phyloP scores from a whole-genome alignment of 2,888 invertebrate species.

The Luffia ferchaultella region DNA sequence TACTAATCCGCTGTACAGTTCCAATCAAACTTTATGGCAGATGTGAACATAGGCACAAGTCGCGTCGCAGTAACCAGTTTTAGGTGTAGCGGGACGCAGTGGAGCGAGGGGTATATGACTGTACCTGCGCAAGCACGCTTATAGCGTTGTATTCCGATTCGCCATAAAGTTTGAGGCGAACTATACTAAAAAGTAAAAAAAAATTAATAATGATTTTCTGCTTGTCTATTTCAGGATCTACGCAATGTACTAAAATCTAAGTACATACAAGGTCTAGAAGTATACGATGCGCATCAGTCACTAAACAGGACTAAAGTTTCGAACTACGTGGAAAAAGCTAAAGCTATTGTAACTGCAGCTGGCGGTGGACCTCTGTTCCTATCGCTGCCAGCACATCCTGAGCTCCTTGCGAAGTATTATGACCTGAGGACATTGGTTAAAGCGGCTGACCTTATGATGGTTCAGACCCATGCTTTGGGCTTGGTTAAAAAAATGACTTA shows the following conservation, averaged over 20 bases:
- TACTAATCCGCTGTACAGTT: too few relatives aligned
- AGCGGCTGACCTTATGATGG: conserved; percentile 68
- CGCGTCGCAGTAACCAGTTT: too few relatives aligned
- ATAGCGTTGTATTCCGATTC: too few relatives aligned
- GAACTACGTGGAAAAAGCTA: conserved; percentile 48
- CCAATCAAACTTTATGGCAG: too few relatives aligned
- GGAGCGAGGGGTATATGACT: too few relatives aligned
- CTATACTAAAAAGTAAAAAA: too few relatives aligned
- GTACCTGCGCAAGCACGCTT: too few relatives aligned
- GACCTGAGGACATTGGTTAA: conserved; percentile 72
- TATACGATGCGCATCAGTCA: conserved; percentile 60
- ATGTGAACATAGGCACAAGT: too few relatives aligned
- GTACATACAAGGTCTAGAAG: conserved; percentile 64
- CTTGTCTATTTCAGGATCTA: conserved; percentile 57
- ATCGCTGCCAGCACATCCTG: conserved; percentile 70
- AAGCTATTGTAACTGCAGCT: conserved; percentile 47
- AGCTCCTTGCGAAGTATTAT: conserved; percentile 74
- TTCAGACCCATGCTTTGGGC: conserved; percentile 73
- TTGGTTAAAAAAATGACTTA: conserved; percentile 73
- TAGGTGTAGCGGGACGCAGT: too few relatives aligned
- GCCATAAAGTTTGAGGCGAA: too few relatives aligned
- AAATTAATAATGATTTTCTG: too few relatives aligned
- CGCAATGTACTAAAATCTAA: conserved; percentile 61
- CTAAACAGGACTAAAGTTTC: conserved; percentile 58
- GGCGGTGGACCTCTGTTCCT: conserved; percentile 65